phyloP scores from a whole-genome alignment of 2,113 vertebrate species.

The Onychostruthus taczanowskii region DNA sequence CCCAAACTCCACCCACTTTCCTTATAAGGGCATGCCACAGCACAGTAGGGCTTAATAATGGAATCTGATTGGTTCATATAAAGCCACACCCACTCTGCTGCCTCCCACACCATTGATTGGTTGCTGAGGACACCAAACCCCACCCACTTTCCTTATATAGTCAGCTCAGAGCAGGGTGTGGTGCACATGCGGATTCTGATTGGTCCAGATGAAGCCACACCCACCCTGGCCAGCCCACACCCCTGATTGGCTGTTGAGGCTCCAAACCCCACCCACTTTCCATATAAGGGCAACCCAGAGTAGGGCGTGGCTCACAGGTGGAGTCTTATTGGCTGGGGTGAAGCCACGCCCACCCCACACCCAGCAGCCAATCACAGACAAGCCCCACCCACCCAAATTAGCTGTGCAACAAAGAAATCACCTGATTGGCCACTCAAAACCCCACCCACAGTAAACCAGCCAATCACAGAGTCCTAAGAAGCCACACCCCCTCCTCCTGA shows the following conservation, averaged over 20 bases:
- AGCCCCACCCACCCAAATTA: not conserved
- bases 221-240: not conserved
- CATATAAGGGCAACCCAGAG: not conserved
- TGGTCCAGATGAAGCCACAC: not conserved
- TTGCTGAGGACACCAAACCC: too few relatives aligned
- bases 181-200: not conserved
- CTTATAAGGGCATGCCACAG: not conserved
- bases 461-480: rapidly evolving
- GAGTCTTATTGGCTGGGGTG: not conserved
- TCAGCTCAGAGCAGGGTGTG: too few relatives aligned
- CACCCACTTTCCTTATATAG: too few relatives aligned
- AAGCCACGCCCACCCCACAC: not conserved
- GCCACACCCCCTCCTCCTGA: not conserved
- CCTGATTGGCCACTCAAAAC: not conserved
- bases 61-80: not conserved
- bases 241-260: too few relatives aligned
- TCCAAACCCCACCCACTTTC: not conserved
- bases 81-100: not conserved
- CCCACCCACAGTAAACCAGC: rapidly evolving
- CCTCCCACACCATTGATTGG: too few relatives aligned
- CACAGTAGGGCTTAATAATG: not conserved
- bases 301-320: rapidly evolving
- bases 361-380: not conserved
- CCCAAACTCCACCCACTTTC: not conserved
- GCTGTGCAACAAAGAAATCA: rapidly evolving